Evolutionary conservation across 1,140 invertebrate genomes (phyloP).

Genomic region (Zaprionus ghesquierei): DNA sequence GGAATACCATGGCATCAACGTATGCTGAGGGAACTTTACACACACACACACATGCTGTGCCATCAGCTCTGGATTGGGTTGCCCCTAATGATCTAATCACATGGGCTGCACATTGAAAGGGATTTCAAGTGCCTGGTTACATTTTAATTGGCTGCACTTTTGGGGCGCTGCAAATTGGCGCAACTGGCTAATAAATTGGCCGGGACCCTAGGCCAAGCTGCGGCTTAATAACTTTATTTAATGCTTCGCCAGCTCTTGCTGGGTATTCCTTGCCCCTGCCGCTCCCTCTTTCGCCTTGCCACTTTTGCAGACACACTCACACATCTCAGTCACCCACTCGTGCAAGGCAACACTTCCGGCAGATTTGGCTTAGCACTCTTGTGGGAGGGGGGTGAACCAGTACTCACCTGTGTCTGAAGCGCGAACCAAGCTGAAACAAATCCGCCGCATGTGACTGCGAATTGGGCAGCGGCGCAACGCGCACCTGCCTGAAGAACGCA

Average conservation of each 20-base stretch:
- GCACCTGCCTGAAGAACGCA: slow-evolving; percentile 97
- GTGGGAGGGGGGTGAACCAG: not conserved
- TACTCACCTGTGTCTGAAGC: slow-evolving; percentile 87
- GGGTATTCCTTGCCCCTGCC: too few relatives aligned
- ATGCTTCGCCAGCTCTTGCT: not conserved
- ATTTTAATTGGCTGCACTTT: slow-evolving; percentile 73
- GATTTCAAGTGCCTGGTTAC: slow-evolving; percentile 64
- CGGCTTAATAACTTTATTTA: slow-evolving; percentile 45
- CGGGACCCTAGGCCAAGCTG: slow-evolving; percentile 13
- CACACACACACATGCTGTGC: not conserved
- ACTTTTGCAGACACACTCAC: too few relatives aligned
- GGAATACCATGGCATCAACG: not conserved
- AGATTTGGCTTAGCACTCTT: slow-evolving; percentile 20
- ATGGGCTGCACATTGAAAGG: slow-evolving; percentile 46
- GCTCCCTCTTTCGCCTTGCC: too few relatives aligned
- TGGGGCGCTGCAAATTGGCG: slow-evolving; percentile 54
- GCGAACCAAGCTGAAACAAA: slow-evolving; percentile 88
- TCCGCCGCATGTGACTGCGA: slow-evolving; percentile 84
- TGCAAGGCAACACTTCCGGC: slow-evolving; percentile 50
- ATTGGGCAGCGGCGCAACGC: slow-evolving; percentile 86
- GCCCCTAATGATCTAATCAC: slow-evolving; percentile 76
- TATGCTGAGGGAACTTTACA: not conserved
- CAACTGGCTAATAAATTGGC: slow-evolving; percentile 34
- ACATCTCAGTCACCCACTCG: slow-evolving; percentile 44
- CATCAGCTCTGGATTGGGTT: slow-evolving; percentile 27